Percentiles rank a stretch among this genome's conserved stretches.
phyloP scores from a whole-genome alignment of 2,888 invertebrate species.

The Branchellion lobata region DNA sequence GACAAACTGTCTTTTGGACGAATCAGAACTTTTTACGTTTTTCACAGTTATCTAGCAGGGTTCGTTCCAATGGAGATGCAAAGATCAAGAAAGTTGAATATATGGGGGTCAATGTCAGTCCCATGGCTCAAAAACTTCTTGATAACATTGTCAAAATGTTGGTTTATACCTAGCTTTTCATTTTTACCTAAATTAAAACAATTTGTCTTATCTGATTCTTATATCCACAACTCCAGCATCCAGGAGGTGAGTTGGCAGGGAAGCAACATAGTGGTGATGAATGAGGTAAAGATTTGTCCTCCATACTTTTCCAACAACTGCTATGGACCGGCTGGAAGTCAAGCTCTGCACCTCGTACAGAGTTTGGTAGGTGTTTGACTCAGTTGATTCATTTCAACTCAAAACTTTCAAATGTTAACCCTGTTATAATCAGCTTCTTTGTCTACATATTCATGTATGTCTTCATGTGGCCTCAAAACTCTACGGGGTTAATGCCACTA shows the following conservation, averaged over 20 bases:
- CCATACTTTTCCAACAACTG: slow-evolving; percentile 25
- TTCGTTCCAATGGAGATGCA: slow-evolving; percentile 24
- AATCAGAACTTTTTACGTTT: too few relatives aligned
- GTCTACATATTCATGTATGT: too few relatives aligned
- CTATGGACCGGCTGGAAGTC: slow-evolving; percentile 26
- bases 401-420: too few relatives aligned
- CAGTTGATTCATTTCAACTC: too few relatives aligned
- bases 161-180: background rate
- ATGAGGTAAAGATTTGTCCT: slow-evolving; percentile 27
- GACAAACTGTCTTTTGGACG: too few relatives aligned
- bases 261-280: slow-evolving; percentile 26
- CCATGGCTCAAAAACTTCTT: slow-evolving; percentile 31
- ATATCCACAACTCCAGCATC: background rate
- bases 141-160: slow-evolving; percentile 26
- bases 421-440: too few relatives aligned
- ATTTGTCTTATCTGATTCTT: too few relatives aligned
- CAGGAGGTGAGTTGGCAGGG: slow-evolving; percentile 31
- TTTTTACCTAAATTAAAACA: background rate
- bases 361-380: too few relatives aligned
- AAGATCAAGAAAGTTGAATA: slow-evolving; percentile 34
- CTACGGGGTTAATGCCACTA: too few relatives aligned
- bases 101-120: slow-evolving; percentile 15
- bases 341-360: slow-evolving; percentile 32
- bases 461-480: too few relatives aligned
- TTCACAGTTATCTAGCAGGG: slow-evolving; percentile 15